Evolutionary conservation across 2,797 vertebrate species (phyloP).

Genomic region (Anguilla megastoma): DNA sequence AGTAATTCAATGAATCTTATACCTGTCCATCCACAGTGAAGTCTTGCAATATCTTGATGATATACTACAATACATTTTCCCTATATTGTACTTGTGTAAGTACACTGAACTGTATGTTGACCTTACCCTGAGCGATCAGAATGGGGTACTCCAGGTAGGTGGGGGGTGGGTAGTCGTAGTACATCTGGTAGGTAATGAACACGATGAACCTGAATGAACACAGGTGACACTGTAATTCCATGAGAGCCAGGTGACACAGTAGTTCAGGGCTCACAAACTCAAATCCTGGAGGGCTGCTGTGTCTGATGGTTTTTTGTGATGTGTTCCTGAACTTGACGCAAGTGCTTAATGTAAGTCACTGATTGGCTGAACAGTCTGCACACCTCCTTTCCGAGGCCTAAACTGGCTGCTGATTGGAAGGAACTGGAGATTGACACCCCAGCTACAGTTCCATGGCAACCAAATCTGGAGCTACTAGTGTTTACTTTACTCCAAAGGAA

Average conservation of each 20-base stretch:
- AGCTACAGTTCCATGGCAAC: too few relatives aligned
- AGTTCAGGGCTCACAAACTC: background rate
- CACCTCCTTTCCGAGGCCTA: background rate
- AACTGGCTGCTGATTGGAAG: background rate
- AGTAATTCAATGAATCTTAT: too few relatives aligned
- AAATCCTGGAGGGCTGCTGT: background rate
- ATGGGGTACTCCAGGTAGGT: conserved; percentile 94
- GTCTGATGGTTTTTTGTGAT: background rate
- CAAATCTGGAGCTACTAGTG: background rate
- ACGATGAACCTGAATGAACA: conserved; percentile 80
- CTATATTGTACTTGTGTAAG: background rate
- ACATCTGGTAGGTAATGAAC: conserved; percentile 90
- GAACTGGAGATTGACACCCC: background rate
- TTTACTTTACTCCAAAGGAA: background rate
- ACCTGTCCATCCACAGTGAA: too few relatives aligned
- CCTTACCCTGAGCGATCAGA: conserved; percentile 87
- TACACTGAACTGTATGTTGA: background rate
- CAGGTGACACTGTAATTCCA: conserved; percentile 17
- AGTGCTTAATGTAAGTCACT: background rate
- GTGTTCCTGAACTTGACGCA: background rate
- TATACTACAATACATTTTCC: background rate
- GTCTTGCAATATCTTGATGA: background rate
- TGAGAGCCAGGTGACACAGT: background rate
- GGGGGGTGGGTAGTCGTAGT: conserved; percentile 85
- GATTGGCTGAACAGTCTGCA: background rate